Evolutionary conservation across 2,797 vertebrate genomes (phyloP).

Genomic region (Amniataba percoides): DNA sequence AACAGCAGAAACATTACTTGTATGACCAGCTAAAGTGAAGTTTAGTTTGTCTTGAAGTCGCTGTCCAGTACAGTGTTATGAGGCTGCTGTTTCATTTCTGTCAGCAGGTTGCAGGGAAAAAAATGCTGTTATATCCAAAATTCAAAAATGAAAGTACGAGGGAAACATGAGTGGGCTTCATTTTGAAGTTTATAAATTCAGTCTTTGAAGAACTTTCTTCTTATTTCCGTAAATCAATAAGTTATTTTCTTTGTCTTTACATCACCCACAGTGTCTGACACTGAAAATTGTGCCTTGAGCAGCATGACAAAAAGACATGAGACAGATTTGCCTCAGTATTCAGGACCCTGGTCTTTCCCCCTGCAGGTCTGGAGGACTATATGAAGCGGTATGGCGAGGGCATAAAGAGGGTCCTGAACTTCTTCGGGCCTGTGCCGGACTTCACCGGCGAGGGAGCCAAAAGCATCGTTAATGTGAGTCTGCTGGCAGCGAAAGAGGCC

Average conservation of each 20-base stretch:
- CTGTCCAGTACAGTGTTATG: background rate
- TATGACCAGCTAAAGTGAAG: no score
- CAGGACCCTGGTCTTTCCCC: background rate
- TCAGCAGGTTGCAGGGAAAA: no score
- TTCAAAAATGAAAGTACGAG: no score
- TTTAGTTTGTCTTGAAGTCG: background rate
- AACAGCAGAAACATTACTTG: no score
- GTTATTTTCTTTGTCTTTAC: no score
- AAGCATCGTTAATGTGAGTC: constrained; percentile 86
- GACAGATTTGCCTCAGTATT: background rate
- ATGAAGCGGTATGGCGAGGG: constrained; percentile 90
- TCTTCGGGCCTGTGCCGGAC: constrained; percentile 92
- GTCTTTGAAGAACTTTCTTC: background rate
- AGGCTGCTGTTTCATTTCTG: no score
- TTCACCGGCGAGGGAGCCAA: constrained; percentile 87
- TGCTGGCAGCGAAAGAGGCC: no score
- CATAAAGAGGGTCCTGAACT: constrained; percentile 88
- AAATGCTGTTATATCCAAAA: no score
- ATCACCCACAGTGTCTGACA: no score
- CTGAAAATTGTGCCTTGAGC: background rate
- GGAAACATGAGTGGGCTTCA: background rate
- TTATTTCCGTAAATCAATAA: no score
- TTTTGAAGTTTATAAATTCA: no score
- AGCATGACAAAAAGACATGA: background rate
- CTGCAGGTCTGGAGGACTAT: constrained; percentile 91